phyloP scores from a whole-genome alignment of 1,140 invertebrate species.

The Drosophila albomicans region DNA sequence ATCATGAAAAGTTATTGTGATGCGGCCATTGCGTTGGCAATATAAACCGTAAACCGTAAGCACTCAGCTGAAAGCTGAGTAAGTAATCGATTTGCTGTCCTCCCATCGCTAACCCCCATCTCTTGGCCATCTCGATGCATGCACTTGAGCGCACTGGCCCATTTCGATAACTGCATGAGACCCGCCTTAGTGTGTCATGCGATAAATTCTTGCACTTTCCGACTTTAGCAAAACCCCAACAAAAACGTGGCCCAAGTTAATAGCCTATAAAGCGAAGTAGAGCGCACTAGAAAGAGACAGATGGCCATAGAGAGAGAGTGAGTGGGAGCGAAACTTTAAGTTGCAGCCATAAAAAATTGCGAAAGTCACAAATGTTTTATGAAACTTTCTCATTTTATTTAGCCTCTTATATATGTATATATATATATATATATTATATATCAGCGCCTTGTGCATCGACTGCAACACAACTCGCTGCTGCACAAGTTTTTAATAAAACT shows the following conservation, averaged over 20 bases:
- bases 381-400: slow-evolving; percentile 78
- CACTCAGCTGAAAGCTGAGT: slow-evolving; percentile 39
- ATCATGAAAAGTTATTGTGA: slow-evolving; percentile 25
- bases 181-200: slow-evolving; percentile 70
- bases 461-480: slow-evolving; percentile 53
- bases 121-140: slow-evolving; percentile 45
- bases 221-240: slow-evolving; percentile 34
- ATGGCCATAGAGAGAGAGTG: not conserved
- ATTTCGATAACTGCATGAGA: slow-evolving; percentile 67
- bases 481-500: slow-evolving; percentile 79
- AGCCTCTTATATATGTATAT: slow-evolving; percentile 45
- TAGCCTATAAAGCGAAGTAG: slow-evolving; percentile 21
- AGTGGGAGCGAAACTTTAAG: slow-evolving; percentile 58
- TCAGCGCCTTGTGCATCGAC: slow-evolving; percentile 37
- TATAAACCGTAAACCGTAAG: slow-evolving; percentile 42
- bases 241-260: slow-evolving; percentile 28
- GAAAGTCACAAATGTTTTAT: slow-evolving; percentile 80
- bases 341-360: slow-evolving; percentile 74
- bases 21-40: slow-evolving; percentile 5
- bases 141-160: slow-evolving; percentile 65
- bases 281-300: not conserved
- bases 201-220: slow-evolving; percentile 68
- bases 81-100: slow-evolving; percentile 49
- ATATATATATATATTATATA: slow-evolving; percentile 36
- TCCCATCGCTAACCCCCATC: not conserved